Conservation (phyloP, 2,797 vertebrate genomes). For the Geotrypetes seraphini region DNA sequence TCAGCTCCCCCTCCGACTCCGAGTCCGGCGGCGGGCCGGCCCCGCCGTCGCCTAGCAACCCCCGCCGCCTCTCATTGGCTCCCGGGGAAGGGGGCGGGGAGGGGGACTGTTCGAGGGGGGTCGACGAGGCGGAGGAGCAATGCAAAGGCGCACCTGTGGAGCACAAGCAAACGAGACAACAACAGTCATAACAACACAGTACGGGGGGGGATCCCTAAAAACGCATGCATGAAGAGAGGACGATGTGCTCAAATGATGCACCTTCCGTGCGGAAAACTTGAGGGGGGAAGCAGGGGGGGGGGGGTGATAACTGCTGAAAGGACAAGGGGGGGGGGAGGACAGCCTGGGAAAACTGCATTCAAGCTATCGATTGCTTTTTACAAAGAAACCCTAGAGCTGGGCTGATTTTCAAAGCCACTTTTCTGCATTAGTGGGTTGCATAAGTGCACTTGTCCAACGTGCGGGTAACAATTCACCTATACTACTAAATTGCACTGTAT, state of each 20-base stretch:
- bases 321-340: no score
- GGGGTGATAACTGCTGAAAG: no score
- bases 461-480: no score
- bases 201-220: not conserved
- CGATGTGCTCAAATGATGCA: not conserved
- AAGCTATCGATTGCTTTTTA: no score
- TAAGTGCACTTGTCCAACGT: no score
- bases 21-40: constrained; percentile 88
- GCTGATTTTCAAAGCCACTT: no score
- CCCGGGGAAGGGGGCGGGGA: constrained; percentile 81
- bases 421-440: no score
- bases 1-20: constrained; percentile 92
- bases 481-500: no score
- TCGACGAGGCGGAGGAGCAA: constrained; percentile 87
- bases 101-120: constrained; percentile 83
- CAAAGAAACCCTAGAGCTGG: no score
- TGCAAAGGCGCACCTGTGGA: constrained; percentile 87
- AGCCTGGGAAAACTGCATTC: no score
- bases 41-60: constrained; percentile 94
- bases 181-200: constrained; percentile 46
- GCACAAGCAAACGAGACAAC: constrained; percentile 80
- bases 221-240: not conserved
- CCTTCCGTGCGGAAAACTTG: no score
- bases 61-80: constrained; percentile 88
- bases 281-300: no score